These are phyloP conservation scores for Huso huso DNA, from an alignment of 2,797 vertebrate species.

Conservation along the genomic window DNA sequence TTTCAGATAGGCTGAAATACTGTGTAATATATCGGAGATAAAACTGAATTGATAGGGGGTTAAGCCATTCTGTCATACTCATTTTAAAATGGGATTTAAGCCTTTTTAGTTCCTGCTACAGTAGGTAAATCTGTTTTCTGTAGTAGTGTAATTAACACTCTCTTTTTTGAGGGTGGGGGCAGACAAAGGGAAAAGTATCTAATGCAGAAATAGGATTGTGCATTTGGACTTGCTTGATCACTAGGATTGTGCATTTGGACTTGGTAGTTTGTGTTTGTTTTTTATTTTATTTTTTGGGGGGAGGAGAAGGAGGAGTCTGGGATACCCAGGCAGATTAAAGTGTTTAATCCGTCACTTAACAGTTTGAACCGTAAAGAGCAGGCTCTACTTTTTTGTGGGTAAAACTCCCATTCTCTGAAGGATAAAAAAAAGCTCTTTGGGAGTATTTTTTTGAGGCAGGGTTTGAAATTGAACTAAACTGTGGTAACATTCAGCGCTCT, in stretches of 20 bases:
- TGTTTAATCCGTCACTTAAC: not conserved
- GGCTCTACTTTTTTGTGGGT: not conserved
- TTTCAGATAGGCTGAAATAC: slow-evolving; percentile 14
- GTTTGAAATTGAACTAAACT: slow-evolving; percentile 34
- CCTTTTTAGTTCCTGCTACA: not conserved
- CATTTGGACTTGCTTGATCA: too few species aligned
- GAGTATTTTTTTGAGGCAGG: slow-evolving; percentile 31
- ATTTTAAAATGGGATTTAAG: slow-evolving; percentile 9
- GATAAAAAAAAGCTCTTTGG: not conserved
- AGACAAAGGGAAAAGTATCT: too few species aligned
- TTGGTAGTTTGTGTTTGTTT: too few species aligned
- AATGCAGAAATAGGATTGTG: too few species aligned
- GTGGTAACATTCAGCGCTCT: slow-evolving; percentile 24
- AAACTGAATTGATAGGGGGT: slow-evolving; percentile 4
- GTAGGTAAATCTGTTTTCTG: not conserved
- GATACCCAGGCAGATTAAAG: not conserved
- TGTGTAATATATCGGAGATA: not conserved
- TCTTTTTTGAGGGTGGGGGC: too few species aligned
- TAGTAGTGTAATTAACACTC: not conserved
- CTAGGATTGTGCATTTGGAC: too few species aligned
- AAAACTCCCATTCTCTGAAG: not conserved
- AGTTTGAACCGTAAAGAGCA: not conserved
- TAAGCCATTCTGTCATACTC: slow-evolving; percentile 2
- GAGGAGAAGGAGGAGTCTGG: not conserved
- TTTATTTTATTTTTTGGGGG: too few species aligned